Percentiles rank a stretch among this genome's conserved stretches.
phyloP scores from a whole-genome alignment of 2,888 invertebrate species.

The Notocelia uddmanniana region DNA sequence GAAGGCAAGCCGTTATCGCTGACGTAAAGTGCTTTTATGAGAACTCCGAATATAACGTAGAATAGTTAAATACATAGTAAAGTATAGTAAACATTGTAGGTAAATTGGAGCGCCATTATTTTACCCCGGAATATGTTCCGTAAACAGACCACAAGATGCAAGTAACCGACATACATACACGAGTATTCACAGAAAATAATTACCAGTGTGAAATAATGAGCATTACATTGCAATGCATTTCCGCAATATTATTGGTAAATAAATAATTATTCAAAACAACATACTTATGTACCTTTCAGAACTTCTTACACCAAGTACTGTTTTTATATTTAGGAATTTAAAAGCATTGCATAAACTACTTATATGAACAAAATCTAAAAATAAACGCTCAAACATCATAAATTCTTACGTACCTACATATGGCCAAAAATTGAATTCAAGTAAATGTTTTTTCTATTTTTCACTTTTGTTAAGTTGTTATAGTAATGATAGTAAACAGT shows the following conservation, averaged over 20 bases:
- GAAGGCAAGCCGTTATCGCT: conserved; percentile 31
- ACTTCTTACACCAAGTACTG: too few species aligned
- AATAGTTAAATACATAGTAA: conserved; percentile 42
- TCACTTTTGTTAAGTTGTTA: too few species aligned
- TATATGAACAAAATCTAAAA: not conserved
- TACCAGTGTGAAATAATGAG: not conserved
- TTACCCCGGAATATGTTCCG: not conserved
- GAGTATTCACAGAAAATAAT: not conserved
- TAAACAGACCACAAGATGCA: not conserved
- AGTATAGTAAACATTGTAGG: conserved; percentile 35
- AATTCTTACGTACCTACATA: too few species aligned
- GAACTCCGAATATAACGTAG: conserved; percentile 35
- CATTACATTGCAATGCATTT: not conserved
- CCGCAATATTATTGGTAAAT: not conserved
- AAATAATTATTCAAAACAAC: not conserved
- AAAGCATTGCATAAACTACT: not conserved
- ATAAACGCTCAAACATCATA: not conserved
- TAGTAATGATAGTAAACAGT: too few species aligned
- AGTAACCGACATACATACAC: not conserved
- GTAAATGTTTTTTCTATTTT: too few species aligned
- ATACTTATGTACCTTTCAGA: too few species aligned
- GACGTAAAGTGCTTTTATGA: conserved; percentile 43
- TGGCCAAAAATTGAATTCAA: too few species aligned
- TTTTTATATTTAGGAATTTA: too few species aligned
- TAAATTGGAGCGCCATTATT: not conserved